These are phyloP conservation scores for Dolichoris vasculosae DNA, from an alignment of 1,140 invertebrate species.

Conservation along the genomic window DNA sequence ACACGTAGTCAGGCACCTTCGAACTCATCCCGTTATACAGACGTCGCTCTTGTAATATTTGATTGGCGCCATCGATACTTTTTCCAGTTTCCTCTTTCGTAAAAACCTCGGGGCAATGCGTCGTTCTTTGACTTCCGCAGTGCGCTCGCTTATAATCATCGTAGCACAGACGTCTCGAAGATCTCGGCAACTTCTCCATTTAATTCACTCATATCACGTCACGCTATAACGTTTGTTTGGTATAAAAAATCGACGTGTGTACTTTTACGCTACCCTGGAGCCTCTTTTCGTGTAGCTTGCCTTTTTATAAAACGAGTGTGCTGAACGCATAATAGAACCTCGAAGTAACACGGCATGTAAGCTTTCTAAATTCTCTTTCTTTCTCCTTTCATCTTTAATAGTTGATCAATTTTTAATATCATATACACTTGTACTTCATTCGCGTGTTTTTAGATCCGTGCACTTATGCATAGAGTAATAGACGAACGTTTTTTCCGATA, in stretches of 20 bases:
- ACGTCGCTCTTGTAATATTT: not conserved
- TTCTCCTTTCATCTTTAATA: not conserved
- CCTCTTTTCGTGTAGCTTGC: not conserved
- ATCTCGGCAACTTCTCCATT: slow-evolving; percentile 13
- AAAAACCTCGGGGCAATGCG: slow-evolving; percentile 28
- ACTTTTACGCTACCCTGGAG: slow-evolving; percentile 30
- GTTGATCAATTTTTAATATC: not conserved
- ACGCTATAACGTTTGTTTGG: slow-evolving; percentile 27
- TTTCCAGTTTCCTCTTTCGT: slow-evolving; percentile 32
- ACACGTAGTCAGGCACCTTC: not conserved
- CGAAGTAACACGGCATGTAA: not conserved
- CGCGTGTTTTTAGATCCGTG: not conserved
- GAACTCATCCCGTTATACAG: slow-evolving; percentile 35
- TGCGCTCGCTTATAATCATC: not conserved
- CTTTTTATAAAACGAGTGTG: not conserved
- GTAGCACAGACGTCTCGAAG: not conserved
- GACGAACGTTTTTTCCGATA: not conserved
- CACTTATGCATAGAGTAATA: not conserved
- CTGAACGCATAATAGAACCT: not conserved
- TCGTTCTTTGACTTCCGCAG: slow-evolving; percentile 27
- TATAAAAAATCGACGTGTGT: slow-evolving; percentile 22
- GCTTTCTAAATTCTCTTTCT: slow-evolving; percentile 25
- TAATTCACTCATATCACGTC: slow-evolving; percentile 43
- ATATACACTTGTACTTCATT: not conserved
- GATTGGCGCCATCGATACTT: slow-evolving; percentile 26